Conservation (phyloP, 2,113 vertebrate genomes). For the Anarhynchus alexandrinus region DNA sequence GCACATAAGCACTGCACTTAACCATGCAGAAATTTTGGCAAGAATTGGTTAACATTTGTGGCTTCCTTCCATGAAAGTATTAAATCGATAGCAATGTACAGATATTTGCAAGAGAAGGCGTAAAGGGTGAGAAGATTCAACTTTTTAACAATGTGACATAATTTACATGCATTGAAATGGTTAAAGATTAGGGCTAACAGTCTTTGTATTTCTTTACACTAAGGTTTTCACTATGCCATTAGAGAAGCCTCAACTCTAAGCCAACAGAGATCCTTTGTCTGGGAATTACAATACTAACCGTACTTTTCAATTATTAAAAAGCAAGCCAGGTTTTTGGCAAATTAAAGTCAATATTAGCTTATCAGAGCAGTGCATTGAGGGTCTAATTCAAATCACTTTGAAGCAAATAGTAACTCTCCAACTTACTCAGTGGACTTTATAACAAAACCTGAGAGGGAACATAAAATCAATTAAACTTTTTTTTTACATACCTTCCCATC, state of each 20-base stretch:
- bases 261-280: neutral
- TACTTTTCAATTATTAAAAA: neutral
- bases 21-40: neutral
- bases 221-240: neutral
- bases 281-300: neutral
- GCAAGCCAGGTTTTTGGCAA: neutral
- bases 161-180: neutral
- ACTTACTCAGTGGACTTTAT: neutral
- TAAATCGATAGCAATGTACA: neutral
- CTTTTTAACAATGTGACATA: neutral
- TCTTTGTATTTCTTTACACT: neutral
- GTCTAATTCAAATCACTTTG: neutral
- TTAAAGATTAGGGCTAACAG: neutral
- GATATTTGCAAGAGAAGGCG: neutral
- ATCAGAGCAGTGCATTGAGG: neutral
- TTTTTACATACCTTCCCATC: conserved; percentile 85
- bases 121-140: neutral
- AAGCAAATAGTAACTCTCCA: neutral
- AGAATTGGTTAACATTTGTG: neutral
- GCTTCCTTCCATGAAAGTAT: neutral
- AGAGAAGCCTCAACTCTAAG: neutral
- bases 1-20: neutral
- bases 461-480: neutral
- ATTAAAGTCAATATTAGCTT: neutral
- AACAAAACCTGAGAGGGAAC: neutral